Evolutionary conservation across 2,888 invertebrate species (phyloP), one percentile per base, ranked within the genome.

Genomic region (Baronia brevicornis): DNA sequence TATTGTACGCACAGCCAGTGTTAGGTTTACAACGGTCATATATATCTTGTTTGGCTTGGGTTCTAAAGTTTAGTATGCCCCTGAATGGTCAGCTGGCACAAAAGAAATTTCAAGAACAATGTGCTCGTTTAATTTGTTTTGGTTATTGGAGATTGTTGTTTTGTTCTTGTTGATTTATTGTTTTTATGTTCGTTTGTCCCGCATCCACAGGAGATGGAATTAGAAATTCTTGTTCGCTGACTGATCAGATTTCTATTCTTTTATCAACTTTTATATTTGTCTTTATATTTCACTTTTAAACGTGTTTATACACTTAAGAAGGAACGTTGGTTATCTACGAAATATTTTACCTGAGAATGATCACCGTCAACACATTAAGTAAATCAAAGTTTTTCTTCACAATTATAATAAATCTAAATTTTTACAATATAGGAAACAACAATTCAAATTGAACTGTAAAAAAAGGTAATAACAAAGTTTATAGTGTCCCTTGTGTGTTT

Each of bases 111-210:
- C 33, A 33, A 36, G 22, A 13, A 55, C 55, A 58, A 56, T 46
- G 41, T 33, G 31, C 43, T 44, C 56, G 44, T 55, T 60, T 79
- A 82, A 82, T 82, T 78, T 82, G 82, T 82, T 80, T 82, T 82
- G 82, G 80, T 82, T 75, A 58, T 53, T 57, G 59, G 32, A 55
- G 58, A 72, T 71, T 65, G 64, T 56, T 25, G 36, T 40, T 53
- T 73, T 78, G 71, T 75, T 58, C 56, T 27, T 22, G n/a, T 25
- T 42, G 52, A 61, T 70, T 65, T 68, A 70, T 74, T 71, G 63
- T 62, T 58, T 62, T 60, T 60, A 71, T 69, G 51, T 36, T 33
- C 22, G 37, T 37, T 57, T 53, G 60, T 60, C 51, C 44, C 14
- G 43, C 42, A 47, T 33, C 67, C 36, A 41, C 62, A 58, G 68